phyloP scores from a whole-genome alignment of 2,113 vertebrate genomes.

The Cinclus mexicanus region DNA sequence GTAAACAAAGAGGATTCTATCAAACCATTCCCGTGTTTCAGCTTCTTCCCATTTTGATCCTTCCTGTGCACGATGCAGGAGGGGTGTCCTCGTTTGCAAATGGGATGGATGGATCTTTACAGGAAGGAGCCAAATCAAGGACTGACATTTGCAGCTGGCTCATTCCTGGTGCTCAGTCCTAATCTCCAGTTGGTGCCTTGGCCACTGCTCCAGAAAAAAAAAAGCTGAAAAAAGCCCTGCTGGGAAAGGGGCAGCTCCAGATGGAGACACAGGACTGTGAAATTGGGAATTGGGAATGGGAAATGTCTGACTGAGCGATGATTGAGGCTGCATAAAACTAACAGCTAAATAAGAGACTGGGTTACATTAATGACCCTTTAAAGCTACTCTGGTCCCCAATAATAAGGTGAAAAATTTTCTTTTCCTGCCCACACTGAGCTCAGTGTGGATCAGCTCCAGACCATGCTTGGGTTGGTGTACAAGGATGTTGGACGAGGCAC shows the following conservation, averaged over 20 bases:
- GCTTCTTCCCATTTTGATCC: background rate
- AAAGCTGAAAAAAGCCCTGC: background rate
- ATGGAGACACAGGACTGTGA: rapidly evolving
- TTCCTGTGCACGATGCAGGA: background rate
- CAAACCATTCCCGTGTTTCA: background rate
- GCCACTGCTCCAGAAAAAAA: background rate
- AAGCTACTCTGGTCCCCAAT: background rate
- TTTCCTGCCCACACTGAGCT: background rate
- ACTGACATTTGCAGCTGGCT: background rate
- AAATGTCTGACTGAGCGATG: background rate
- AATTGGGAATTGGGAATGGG: background rate
- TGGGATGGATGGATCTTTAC: background rate
- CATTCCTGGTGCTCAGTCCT: background rate
- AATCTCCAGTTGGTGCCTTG: background rate
- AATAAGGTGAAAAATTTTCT: background rate
- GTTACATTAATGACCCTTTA: slow-evolving; percentile 8
- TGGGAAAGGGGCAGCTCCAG: background rate
- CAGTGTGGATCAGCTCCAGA: rapidly evolving
- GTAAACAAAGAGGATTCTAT: slow-evolving; percentile 8
- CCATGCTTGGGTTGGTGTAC: background rate
- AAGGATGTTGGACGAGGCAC: background rate
- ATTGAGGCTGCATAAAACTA: background rate
- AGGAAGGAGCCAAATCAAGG: background rate
- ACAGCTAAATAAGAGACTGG: background rate
- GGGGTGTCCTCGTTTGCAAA: background rate